Conservation (phyloP, 2,888 invertebrate species). For the Megastigmus dorsalis region DNA sequence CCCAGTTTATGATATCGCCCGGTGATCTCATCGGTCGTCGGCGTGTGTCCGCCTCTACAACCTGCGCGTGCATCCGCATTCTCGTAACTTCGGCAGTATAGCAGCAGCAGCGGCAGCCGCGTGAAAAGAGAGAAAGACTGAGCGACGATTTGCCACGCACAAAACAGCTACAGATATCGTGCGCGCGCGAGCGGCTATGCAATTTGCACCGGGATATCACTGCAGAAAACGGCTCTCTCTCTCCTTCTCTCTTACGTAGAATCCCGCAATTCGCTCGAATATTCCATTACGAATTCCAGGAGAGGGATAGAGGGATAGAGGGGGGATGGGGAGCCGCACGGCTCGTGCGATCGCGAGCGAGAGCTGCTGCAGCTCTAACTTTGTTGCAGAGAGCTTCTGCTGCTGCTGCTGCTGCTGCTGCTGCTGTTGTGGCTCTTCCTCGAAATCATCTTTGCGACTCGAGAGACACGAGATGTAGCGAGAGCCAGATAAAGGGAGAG, state of each 20-base stretch:
- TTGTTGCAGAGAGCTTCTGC: too few relatives aligned
- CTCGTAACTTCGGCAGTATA: not conserved
- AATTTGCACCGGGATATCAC: not conserved
- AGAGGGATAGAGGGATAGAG: not conserved
- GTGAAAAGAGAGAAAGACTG: not conserved
- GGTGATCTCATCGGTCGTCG: too few relatives aligned
- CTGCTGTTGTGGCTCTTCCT: too few relatives aligned
- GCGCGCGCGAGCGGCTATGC: too few relatives aligned
- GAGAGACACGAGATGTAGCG: not conserved
- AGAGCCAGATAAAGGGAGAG: not conserved
- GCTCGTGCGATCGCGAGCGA: too few relatives aligned
- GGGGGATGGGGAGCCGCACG: too few relatives aligned
- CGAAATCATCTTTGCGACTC: conserved; percentile 12
- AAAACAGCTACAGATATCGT: not conserved
- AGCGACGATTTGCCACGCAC: not conserved
- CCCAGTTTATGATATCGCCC: too few relatives aligned
- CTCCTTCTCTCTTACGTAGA: not conserved
- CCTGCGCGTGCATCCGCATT: too few relatives aligned
- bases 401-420: too few relatives aligned
- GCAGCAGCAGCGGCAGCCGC: not conserved
- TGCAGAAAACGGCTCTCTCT: not conserved
- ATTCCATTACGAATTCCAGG: not conserved
- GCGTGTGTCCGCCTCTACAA: too few relatives aligned
- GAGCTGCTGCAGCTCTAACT: too few relatives aligned
- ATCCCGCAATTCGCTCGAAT: not conserved